Evolutionary conservation across 2,113 vertebrate species (phyloP).

Genomic region (Collichthys lucidus): DNA sequence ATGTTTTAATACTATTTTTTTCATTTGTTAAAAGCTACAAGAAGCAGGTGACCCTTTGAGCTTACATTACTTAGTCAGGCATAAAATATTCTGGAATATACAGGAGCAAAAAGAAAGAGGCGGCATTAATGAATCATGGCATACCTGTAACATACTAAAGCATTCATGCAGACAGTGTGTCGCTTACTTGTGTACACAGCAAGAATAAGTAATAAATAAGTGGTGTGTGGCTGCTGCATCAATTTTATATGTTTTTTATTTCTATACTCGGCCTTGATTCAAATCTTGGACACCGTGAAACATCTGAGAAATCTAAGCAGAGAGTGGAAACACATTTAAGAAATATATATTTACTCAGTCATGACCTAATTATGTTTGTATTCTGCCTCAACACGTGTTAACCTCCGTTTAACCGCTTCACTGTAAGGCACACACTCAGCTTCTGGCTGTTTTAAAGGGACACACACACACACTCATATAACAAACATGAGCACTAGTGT

Average conservation of each 20-base stretch:
- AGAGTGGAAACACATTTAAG: neutral
- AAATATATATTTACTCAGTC: conserved; percentile 48
- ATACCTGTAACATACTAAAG: conserved; percentile 1
- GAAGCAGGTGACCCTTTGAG: neutral
- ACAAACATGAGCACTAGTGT: neutral
- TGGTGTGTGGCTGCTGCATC: conserved; percentile 50
- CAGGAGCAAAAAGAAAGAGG: neutral
- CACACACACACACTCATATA: neutral
- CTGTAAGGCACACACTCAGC: conserved; percentile 41
- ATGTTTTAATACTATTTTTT: neutral
- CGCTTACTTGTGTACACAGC: neutral
- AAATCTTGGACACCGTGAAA: neutral
- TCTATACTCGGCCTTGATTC: conserved; percentile 1
- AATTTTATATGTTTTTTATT: conserved; percentile 65
- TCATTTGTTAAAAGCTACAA: neutral
- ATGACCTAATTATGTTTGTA: conserved; percentile 69
- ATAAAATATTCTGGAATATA: neutral
- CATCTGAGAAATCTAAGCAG: conserved; percentile 7
- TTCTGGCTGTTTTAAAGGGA: conserved; percentile 52
- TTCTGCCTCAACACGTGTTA: conserved; percentile 58
- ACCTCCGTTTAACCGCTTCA: conserved; percentile 61
- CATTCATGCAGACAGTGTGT: conserved; percentile 28
- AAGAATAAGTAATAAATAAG: conserved; percentile 26
- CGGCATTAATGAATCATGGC: conserved; percentile 48
- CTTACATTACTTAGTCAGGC: neutral